Conservation (phyloP, 2,113 vertebrate genomes). For the Jaculus jaculus region DNA sequence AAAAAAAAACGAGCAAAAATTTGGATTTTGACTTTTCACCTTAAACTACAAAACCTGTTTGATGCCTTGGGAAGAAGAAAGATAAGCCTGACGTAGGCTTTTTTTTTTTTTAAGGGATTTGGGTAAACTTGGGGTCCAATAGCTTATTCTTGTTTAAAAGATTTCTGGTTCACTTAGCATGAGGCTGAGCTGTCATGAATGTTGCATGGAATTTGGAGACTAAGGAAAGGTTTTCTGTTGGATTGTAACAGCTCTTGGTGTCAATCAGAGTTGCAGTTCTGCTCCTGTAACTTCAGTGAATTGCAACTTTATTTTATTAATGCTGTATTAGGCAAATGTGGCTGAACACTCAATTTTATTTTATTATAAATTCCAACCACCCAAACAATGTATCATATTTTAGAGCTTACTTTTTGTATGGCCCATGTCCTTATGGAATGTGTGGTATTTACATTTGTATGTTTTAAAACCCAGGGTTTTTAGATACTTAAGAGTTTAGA, state of each 20-base stretch:
- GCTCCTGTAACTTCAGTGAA: neutral
- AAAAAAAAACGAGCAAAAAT: neutral
- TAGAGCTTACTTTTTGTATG: constrained; percentile 38
- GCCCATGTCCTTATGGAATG: neutral
- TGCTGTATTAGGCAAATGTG: neutral
- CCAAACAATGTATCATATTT: neutral
- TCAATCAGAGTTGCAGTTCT: neutral
- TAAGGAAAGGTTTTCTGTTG: neutral
- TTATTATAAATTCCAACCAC: constrained; percentile 10
- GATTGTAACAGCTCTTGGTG: neutral
- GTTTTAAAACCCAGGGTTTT: constrained; percentile 38
- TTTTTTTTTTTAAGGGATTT: constrained; percentile 20
- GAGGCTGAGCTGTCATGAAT: neutral
- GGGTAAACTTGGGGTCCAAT: constrained; percentile 21
- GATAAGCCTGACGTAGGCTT: neutral
- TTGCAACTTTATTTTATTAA: neutral
- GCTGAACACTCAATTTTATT: neutral
- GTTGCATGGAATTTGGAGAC: constrained; percentile 26
- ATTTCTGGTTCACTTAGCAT: neutral
- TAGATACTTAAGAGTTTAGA: neutral
- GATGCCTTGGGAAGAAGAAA: constrained; percentile 7
- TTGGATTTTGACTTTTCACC: neutral
- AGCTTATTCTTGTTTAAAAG: neutral
- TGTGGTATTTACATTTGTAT: neutral
- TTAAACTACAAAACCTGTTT: constrained; percentile 8